Percentiles rank a stretch among this genome's conserved stretches.
Evolutionary conservation across 2,113 vertebrate genomes (phyloP).

Genomic region (Peromyscus leucopus): DNA sequence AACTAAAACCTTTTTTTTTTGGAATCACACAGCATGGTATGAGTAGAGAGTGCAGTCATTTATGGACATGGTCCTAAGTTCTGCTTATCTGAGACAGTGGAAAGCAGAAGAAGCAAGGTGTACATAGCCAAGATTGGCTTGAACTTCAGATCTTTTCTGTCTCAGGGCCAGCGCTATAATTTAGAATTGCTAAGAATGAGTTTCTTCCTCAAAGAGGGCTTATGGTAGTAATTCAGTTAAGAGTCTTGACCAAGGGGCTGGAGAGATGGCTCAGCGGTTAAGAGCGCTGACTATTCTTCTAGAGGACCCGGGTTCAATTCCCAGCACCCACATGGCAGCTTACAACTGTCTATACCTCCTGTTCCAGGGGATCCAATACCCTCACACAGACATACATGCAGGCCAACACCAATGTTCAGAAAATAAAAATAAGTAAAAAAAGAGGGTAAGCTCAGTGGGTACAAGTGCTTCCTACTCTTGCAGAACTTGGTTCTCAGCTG

Average conservation of each 20-base stretch:
- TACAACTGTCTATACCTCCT: neutral
- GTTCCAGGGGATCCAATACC: no score
- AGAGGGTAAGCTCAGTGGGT: no score
- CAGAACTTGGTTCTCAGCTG: no score
- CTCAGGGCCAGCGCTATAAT: neutral
- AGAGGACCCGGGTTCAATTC: neutral
- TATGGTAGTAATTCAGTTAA: neutral
- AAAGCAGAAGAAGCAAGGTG: neutral
- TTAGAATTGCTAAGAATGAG: slow-evolving; percentile 30
- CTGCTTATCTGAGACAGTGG: neutral
- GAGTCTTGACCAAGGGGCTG: neutral
- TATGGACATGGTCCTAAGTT: neutral
- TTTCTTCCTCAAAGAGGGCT: neutral
- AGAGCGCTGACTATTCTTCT: neutral
- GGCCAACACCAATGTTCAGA: no score
- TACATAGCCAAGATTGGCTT: neutral
- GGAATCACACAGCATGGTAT: neutral
- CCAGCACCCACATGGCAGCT: neutral
- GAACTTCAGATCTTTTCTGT: neutral
- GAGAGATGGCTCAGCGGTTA: neutral
- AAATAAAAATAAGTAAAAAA: no score
- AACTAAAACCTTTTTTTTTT: neutral
- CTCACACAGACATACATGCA: no score
- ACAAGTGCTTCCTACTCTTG: no score
- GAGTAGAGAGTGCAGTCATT: neutral